phyloP scores from a whole-genome alignment of 2,888 invertebrate genomes.

The Dione vanillae region DNA sequence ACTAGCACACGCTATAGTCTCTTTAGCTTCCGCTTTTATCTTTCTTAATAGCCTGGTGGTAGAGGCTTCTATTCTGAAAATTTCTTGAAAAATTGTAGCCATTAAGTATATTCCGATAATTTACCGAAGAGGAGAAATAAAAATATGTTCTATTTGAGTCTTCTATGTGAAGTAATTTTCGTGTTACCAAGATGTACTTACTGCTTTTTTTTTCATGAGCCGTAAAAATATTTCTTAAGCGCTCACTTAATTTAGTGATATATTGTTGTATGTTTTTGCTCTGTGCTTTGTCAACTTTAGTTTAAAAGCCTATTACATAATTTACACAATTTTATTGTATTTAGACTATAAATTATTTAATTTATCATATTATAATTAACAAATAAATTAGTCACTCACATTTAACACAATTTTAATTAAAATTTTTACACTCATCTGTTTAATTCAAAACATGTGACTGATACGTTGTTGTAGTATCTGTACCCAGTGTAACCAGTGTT shows the following conservation, averaged over 20 bases:
- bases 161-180: neutral
- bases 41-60: slow-evolving; percentile 9
- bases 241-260: too few species aligned
- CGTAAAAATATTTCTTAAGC: too few species aligned
- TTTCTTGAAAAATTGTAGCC: slow-evolving; percentile 5
- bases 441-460: neutral
- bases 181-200: neutral
- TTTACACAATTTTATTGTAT: too few species aligned
- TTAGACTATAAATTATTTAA: too few species aligned
- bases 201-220: too few species aligned
- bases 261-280: too few species aligned
- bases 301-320: too few species aligned
- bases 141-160: neutral
- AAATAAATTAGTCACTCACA: neutral
- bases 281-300: too few species aligned
- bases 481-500: slow-evolving; percentile 3
- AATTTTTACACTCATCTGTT: neutral
- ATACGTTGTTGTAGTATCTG: neutral
- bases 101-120: slow-evolving; percentile 1
- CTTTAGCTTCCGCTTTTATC: slow-evolving; percentile 20
- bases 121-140: neutral
- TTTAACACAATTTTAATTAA: neutral
- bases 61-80: neutral
- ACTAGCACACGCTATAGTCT: neutral
- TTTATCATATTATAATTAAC: too few species aligned